A percentile compares a stretch with the other conserved stretches of the same genome.
These are phyloP conservation scores for Drosophila colorata DNA, from an alignment of 2,888 invertebrate species.

Conservation along the genomic window DNA sequence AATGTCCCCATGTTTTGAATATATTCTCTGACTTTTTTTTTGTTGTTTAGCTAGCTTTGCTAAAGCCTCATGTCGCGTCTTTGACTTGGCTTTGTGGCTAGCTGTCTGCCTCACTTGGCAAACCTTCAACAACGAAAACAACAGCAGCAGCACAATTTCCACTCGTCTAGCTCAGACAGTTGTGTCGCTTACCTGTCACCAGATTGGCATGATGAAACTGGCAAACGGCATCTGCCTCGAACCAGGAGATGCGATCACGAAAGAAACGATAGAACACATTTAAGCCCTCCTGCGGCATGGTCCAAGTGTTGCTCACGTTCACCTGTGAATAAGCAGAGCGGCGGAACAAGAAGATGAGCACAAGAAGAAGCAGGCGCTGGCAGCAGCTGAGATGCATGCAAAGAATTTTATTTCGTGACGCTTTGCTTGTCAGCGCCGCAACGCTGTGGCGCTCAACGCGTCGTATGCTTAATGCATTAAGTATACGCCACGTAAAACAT, in stretches of 20 bases:
- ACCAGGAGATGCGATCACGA: constrained; percentile 93
- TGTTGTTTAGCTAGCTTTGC: not conserved
- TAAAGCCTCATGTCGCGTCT: constrained; percentile 17
- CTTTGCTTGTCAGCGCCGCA: constrained; percentile 35
- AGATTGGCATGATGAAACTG: constrained; percentile 93
- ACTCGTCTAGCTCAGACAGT: not conserved
- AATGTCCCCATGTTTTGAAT: constrained; percentile 24
- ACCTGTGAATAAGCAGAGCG: constrained; percentile 87
- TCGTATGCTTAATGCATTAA: constrained; percentile 79
- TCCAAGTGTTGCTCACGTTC: constrained; percentile 93
- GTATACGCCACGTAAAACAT: constrained; percentile 75
- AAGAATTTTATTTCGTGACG: constrained; percentile 22
- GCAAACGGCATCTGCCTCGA: constrained; percentile 93
- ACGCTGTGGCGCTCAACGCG: constrained; percentile 19
- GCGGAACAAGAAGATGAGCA: not conserved
- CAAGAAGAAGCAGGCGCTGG: not conserved
- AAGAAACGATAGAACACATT: constrained; percentile 94
- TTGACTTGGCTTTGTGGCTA: constrained; percentile 30
- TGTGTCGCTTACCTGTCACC: constrained; percentile 89
- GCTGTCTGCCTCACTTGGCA: too few species aligned
- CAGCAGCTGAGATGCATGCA: constrained; percentile 20
- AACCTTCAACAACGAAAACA: too few species aligned
- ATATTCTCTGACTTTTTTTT: constrained; percentile 3
- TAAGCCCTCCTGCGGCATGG: constrained; percentile 92
- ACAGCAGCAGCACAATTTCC: too few species aligned